These are phyloP conservation scores for Chesias legatella DNA, from an alignment of 2,888 invertebrate genomes.

Conservation along the genomic window DNA sequence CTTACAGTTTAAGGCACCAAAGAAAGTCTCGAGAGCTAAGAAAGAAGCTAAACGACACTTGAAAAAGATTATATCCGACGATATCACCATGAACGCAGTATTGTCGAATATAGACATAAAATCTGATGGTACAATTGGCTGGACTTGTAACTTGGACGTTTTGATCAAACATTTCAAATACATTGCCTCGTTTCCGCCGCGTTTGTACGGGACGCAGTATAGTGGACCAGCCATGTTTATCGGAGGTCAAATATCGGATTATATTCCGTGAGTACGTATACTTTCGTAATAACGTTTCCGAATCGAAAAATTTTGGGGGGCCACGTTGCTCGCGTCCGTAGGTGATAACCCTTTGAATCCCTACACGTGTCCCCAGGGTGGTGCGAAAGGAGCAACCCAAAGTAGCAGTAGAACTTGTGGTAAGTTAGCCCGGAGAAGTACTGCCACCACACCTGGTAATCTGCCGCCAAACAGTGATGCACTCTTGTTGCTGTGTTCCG, in stretches of 20 bases:
- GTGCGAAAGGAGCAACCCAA: too few species aligned
- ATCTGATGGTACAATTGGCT: conserved; percentile 64
- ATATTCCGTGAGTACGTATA: conserved; percentile 81
- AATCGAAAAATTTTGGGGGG: too few species aligned
- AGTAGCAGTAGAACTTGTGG: too few species aligned
- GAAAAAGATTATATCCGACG: conserved; percentile 58
- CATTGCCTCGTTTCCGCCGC: conserved; percentile 82
- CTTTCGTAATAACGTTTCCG: too few species aligned
- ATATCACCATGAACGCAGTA: conserved; percentile 76
- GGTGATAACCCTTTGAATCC: too few species aligned
- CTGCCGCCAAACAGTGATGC: too few species aligned
- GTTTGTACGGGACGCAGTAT: conserved; percentile 52
- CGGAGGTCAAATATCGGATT: conserved; percentile 90
- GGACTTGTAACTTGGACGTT: conserved; percentile 88
- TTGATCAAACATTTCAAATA: conserved; percentile 82
- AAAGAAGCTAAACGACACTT: conserved; percentile 42
- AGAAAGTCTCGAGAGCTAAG: conserved; percentile 41
- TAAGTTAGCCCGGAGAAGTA: too few species aligned
- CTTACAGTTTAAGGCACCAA: conserved; percentile 44
- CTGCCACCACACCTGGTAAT: too few species aligned
- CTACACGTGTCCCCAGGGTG: too few species aligned
- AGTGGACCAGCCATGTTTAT: conserved; percentile 89
- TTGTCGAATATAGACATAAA: conserved; percentile 77
- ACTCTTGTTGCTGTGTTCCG: too few species aligned
- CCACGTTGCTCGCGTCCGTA: too few species aligned